Conservation (phyloP, 2,113 vertebrate species). For the Edolisoma coerulescens region DNA sequence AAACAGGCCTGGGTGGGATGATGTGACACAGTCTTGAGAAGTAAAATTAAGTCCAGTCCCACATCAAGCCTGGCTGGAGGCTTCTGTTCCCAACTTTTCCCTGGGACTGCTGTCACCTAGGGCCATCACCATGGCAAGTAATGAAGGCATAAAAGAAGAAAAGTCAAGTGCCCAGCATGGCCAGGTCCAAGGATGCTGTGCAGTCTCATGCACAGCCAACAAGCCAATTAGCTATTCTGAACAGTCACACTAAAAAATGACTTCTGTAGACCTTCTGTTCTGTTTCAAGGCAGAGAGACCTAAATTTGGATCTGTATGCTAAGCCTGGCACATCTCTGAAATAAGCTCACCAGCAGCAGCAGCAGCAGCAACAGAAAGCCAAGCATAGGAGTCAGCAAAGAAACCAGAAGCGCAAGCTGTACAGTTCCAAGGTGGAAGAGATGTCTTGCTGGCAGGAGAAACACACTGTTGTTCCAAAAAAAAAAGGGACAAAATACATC, state of each 20-base stretch:
- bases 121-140: background rate
- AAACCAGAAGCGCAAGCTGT: background rate
- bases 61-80: background rate
- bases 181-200: background rate
- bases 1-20: background rate
- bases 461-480: background rate
- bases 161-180: background rate
- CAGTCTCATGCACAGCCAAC: background rate
- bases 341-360: background rate
- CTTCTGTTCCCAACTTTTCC: background rate
- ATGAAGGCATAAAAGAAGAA: background rate
- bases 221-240: background rate
- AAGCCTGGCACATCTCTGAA: conserved; percentile 8
- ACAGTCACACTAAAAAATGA: background rate
- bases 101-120: background rate
- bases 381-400: background rate
- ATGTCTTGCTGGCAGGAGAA: background rate
- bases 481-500: background rate
- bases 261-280: conserved; percentile 16
- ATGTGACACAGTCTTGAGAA: background rate
- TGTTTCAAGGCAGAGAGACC: background rate
- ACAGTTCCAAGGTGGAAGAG: background rate
- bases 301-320: conserved; percentile 10
- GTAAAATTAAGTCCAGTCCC: background rate
- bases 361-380: background rate